Percentiles rank a stretch among this genome's conserved stretches.
Conservation (phyloP, 2,888 invertebrate genomes). For the Lithophane leautieri region DNA sequence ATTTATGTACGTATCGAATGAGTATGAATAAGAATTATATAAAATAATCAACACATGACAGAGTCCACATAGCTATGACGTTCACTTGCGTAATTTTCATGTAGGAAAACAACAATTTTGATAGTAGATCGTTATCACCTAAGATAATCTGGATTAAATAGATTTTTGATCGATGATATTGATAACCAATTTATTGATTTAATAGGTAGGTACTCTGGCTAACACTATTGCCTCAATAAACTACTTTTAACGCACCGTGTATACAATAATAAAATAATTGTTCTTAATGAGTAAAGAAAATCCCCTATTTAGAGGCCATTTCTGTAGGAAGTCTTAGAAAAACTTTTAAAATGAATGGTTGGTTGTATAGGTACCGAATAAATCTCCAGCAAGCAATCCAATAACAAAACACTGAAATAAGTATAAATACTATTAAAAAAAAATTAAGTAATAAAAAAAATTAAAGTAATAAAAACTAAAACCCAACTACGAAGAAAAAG, state of each 20-base stretch:
- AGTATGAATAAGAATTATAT: background rate
- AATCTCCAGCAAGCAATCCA: no score
- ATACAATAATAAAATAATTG: constrained; percentile 33
- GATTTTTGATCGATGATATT: constrained; percentile 41
- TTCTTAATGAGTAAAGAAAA: constrained; percentile 12
- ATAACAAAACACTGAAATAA: no score
- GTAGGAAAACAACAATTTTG: constrained; percentile 42
- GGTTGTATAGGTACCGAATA: no score
- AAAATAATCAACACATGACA: constrained; percentile 18
- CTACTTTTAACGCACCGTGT: constrained; percentile 18
- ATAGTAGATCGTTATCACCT: constrained; percentile 50
- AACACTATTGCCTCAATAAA: constrained; percentile 46
- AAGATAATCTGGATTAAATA: constrained; percentile 54
- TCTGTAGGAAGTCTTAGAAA: background rate
- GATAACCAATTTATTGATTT: constrained; percentile 49
- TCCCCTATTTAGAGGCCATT: background rate
- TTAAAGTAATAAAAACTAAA: no score
- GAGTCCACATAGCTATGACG: constrained; percentile 31
- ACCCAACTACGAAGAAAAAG: no score
- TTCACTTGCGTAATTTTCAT: constrained; percentile 39
- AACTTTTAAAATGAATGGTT: background rate
- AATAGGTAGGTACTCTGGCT: constrained; percentile 19
- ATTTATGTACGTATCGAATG: background rate
- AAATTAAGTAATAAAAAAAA: no score
- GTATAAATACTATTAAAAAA: no score